Percentiles rank a stretch among this genome's conserved stretches.
Evolutionary conservation across 2,113 vertebrate species (phyloP).

Genomic region (Seriola quinqueradiata): DNA sequence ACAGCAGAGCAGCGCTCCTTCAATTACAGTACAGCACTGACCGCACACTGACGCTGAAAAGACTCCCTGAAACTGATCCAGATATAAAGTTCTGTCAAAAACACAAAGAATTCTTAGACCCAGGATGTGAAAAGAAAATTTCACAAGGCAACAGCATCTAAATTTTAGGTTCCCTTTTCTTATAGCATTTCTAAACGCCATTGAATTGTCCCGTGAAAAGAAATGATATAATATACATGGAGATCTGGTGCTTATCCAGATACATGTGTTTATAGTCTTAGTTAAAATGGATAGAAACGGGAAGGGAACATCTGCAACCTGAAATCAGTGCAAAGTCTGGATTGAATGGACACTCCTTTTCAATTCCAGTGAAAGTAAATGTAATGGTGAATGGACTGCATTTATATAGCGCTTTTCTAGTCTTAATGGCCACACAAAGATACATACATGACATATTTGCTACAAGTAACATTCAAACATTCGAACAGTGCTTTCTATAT

Average conservation of each 20-base stretch:
- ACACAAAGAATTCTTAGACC: background rate
- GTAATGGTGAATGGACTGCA: no score
- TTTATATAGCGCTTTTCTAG: no score
- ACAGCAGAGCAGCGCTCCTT: constrained; percentile 3
- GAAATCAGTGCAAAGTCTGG: background rate
- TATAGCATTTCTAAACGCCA: background rate
- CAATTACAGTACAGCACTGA: background rate
- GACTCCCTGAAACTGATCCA: constrained; percentile 6
- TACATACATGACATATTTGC: no score
- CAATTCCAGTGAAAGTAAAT: background rate
- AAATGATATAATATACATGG: background rate
- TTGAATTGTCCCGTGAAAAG: background rate
- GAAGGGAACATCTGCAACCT: background rate
- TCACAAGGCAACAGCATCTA: background rate
- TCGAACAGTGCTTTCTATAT: no score
- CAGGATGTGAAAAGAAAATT: background rate
- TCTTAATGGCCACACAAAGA: no score
- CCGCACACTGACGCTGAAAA: background rate
- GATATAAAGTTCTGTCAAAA: background rate
- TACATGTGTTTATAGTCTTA: background rate
- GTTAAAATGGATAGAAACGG: background rate
- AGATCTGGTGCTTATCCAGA: background rate
- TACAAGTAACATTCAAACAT: no score
- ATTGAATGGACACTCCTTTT: background rate
- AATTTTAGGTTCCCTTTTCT: background rate